phyloP scores from a whole-genome alignment of 1,140 invertebrate genomes.

The Drosophila lacteicornis region DNA sequence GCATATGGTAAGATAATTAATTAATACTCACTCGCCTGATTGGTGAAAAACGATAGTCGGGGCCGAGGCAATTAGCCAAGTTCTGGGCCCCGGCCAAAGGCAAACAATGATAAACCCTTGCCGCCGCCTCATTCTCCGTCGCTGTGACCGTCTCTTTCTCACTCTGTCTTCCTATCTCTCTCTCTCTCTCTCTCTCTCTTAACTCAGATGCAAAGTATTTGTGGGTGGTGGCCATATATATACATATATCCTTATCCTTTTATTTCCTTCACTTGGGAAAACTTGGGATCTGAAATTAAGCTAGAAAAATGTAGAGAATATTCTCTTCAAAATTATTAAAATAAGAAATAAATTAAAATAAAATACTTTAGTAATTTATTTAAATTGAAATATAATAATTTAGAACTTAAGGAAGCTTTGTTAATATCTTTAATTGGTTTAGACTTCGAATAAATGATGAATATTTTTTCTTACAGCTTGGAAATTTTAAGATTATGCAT shows the following conservation, averaged over 20 bases:
- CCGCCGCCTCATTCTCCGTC: constrained; percentile 8
- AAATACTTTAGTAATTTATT: too few relatives aligned
- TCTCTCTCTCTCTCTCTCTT: neutral
- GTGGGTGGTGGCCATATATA: constrained; percentile 21
- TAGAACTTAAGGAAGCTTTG: too few relatives aligned
- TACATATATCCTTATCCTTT: constrained; percentile 31
- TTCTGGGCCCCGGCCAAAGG: constrained; percentile 48
- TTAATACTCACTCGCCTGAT: constrained; percentile 69
- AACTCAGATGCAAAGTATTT: constrained; percentile 25
- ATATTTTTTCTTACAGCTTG: too few relatives aligned
- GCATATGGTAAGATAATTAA: constrained; percentile 75
- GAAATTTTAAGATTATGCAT: too few relatives aligned
- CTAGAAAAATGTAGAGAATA: neutral
- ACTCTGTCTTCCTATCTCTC: constrained; percentile 1
- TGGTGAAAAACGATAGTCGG: constrained; percentile 63
- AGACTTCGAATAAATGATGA: too few relatives aligned
- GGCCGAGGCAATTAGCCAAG: constrained; percentile 66
- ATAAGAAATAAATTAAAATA: neutral
- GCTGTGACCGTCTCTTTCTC: neutral
- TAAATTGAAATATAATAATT: too few relatives aligned
- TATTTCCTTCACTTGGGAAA: constrained; percentile 33
- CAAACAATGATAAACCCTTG: constrained; percentile 58
- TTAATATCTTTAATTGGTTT: too few relatives aligned
- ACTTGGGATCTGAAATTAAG: neutral
- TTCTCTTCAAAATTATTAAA: neutral